A percentile compares a stretch with the other conserved stretches of the same genome.
phyloP scores from a whole-genome alignment of 2,797 vertebrate species.

The Ctenochaetus hawaiiensis region DNA sequence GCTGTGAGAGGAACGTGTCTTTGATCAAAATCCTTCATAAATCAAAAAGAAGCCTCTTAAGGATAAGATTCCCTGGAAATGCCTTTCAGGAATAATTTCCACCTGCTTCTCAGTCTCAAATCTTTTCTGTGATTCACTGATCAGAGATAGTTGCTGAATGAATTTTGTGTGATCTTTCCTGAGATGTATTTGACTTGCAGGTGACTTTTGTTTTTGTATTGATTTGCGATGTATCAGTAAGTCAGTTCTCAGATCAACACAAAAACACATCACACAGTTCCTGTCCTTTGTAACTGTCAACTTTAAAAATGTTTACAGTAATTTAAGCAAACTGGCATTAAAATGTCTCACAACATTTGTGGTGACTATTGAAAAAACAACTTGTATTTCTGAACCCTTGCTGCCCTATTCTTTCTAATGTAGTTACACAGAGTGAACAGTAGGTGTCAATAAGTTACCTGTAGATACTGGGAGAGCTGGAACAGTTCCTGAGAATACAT shows the following conservation, averaged over 20 bases:
- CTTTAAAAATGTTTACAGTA: background rate
- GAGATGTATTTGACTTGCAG: background rate
- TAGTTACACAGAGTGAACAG: conserved; percentile 40
- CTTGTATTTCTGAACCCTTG: background rate
- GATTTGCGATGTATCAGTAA: background rate
- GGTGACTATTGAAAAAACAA: background rate
- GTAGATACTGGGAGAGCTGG: conserved; percentile 99
- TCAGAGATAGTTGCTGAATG: background rate
- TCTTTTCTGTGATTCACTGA: background rate
- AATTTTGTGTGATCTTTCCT: background rate
- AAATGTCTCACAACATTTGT: background rate
- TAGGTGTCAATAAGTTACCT: conserved; percentile 88
- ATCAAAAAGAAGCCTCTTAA: background rate
- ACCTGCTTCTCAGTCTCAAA: background rate
- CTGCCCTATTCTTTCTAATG: background rate
- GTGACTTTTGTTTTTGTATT: background rate
- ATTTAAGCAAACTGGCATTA: background rate
- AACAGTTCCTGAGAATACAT: conserved; percentile 99
- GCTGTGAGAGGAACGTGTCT: too few species aligned
- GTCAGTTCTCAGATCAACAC: background rate
- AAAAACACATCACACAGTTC: background rate
- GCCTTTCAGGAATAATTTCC: background rate
- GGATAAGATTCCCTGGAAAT: background rate
- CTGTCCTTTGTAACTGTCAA: background rate
- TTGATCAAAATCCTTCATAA: background rate